Base-by-base conservation (phyloP, 2,888 invertebrate genomes). In the Bembecia ichneumoniformis region DNA sequence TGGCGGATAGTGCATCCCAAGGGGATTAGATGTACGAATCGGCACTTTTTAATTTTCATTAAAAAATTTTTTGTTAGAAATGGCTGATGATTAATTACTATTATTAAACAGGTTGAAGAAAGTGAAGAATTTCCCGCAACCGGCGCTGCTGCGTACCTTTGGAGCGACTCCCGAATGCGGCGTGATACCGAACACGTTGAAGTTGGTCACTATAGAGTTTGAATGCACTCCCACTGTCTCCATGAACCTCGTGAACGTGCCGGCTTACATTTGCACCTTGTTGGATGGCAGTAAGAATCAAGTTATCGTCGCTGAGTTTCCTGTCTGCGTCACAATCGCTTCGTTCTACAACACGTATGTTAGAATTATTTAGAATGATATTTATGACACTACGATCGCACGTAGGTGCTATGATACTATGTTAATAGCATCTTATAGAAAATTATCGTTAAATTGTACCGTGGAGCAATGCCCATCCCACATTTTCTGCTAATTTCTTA, bases 281-380 rank as follows among this genome's bases (percentile, higher is more conserved):
- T 58, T 87, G n/a, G 87, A 87, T 47, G 81, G 78, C 49, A 83
- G 74, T 54, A 82, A 77, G 54, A 68, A 81, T 46, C 87, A 87
- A 60, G 75, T 84, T 11, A 77, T 87, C 3, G 86, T 87, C 1
- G 87, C 87, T 1, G 81, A 82, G 63, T 86, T 87, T 59, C 87
- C 87, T 3, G 74, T 87, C 7, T 76, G 74, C 53, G 63, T 83
- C 17, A 77, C 80, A 2, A 82, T 87, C 49, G 82, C 82, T 3
- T 84, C 86, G 1, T 87, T 86, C 59, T 87, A 87, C 56, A 87
- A 87, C 52, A 86, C 87, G 87, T 87, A 60, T 67, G 81, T 54
- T n/a, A n/a, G n/a, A n/a, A n/a, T n/a, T 17, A 28, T 43, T 17
- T 34, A 15, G 35, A 50, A 28, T 34, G 2, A 49, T 20, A 16